Base-by-base conservation (phyloP, 1,140 invertebrate genomes). In the Oreohelix idahoensis region DNA sequence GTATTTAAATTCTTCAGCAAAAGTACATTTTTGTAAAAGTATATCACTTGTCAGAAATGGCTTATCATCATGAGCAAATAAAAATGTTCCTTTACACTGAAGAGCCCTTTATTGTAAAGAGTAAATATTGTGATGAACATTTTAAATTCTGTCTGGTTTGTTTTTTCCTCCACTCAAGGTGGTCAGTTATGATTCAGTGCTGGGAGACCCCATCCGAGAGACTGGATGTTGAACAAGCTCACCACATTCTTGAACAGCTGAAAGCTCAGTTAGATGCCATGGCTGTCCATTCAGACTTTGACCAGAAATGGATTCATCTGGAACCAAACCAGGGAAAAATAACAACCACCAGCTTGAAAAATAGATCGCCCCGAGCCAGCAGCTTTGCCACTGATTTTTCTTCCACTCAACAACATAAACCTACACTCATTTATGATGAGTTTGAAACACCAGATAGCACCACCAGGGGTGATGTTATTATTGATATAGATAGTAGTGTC, bases 121-220 rank as follows among this genome's bases (percentile, higher is more conserved):
- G n/a, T n/a, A n/a, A n/a, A n/a, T n/a, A n/a, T n/a, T n/a, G n/a
- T n/a, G n/a, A n/a, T n/a, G n/a, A n/a, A n/a, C n/a, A n/a, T n/a
- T n/a, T n/a, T n/a, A n/a, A n/a, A n/a, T n/a, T n/a, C n/a, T n/a
- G n/a, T n/a, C n/a, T 17, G 45, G 17, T n/a, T 23, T 58, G 8
- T 58, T 2, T 58, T 58, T 20, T 5, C 26, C 10, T 49, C 32
- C 45, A 11, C 10, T 39, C 11, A 10, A 91, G 90, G 76, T 88
- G 87, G 85, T 87, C 89, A n/a, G 79, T 91, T 20, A 91, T 91
- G 88, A 79, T 86, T 77, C 84, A 86, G 69, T 91, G 90, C 84
- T 91, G 89, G 89, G 70, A 86, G 42, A 78, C 87, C 10, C 71
- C 83, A 42, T 66, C 82, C 13, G 51, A 88, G 49, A 70, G 89